Evolutionary conservation across 2,888 invertebrate genomes (phyloP), one percentile per base, ranked within the genome.

Genomic region (Drosophila aldrichi): DNA sequence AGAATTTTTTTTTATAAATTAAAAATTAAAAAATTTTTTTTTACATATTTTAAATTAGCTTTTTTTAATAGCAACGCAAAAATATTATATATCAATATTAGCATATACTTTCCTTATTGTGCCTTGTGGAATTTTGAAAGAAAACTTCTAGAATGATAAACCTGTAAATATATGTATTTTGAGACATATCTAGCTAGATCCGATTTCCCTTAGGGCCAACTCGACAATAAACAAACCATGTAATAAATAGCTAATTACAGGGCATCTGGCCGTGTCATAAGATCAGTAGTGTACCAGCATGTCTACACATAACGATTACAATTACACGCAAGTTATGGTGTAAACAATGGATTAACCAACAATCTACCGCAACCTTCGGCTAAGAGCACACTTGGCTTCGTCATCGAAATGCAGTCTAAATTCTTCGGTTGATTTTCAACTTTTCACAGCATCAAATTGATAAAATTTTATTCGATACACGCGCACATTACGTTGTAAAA

Each of bases 401-500:
- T 3, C 6, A 22, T 25, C 25, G 38, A 25, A 2, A n/a, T 36
- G 38, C 25, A 38, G 29, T 14, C 54, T 0, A 10, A 22, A 22
- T 52, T 52, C 36, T 22, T 52, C 9, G 16, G 16, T 22, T 22
- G 51, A 20, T 51, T 16, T 52, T 34, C 32, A 20, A 20, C 2
- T 20, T 36, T 51, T 34, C 32, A 49, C 49, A 36, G 10, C 49
- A 18, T 25, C n/a, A 18, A 54, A 36, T 57, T 12, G 22, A 44
- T 22, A 7, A 25, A 34, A 57, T 57, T 57, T 57, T 36, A 46
- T 12, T 57, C 18, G 22, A 25, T 22, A n/a, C 14, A 44, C 25
- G 29, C 49, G 44, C 44, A 51, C 32, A 51, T 51, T 49, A n/a
- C 20, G 10, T 22, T 4, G n/a, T 46, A 57, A 56, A 57, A 65